These are phyloP conservation scores for Athalia circularis DNA, from an alignment of 2,888 invertebrate species.

Conservation along the genomic window DNA sequence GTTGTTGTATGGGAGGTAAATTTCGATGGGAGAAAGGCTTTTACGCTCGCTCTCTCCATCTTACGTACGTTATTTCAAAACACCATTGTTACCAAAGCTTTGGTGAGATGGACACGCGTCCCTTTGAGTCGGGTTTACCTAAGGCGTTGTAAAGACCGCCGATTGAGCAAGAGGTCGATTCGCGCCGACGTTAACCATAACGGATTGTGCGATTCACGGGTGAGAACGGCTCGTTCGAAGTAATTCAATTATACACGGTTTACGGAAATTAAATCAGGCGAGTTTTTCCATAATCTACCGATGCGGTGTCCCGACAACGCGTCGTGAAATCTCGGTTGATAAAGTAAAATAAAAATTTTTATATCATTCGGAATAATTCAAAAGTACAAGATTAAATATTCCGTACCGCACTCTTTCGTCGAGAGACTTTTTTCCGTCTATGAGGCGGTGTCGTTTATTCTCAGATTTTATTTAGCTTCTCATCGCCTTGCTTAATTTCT, in stretches of 20 bases:
- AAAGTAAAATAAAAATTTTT: too few relatives aligned
- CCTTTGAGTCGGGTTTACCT: slow-evolving; percentile 17
- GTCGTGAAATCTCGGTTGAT: not conserved
- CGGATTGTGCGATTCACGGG: slow-evolving; percentile 36
- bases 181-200: slow-evolving; percentile 40
- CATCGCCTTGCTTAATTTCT: slow-evolving; percentile 19
- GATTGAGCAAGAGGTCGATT: slow-evolving; percentile 27
- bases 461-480: slow-evolving; percentile 20
- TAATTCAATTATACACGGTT: slow-evolving; percentile 37
- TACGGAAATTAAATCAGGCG: slow-evolving; percentile 27
- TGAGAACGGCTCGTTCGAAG: slow-evolving; percentile 41
- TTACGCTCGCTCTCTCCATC: slow-evolving; percentile 8
- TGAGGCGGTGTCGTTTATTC: slow-evolving; percentile 5
- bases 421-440: not conserved
- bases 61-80: not conserved
- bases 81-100: slow-evolving; percentile 17
- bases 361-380: too few relatives aligned
- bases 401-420: not conserved
- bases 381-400: not conserved
- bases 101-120: slow-evolving; percentile 24
- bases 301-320: not conserved
- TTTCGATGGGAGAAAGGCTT: slow-evolving; percentile 34
- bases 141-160: slow-evolving; percentile 5
- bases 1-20: not conserved
- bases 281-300: slow-evolving; percentile 17